A percentile compares a stretch with the other conserved stretches of the same genome.
These are phyloP conservation scores for Drosophila melanocephala DNA, from an alignment of 2,888 invertebrate species.

Conservation along the genomic window DNA sequence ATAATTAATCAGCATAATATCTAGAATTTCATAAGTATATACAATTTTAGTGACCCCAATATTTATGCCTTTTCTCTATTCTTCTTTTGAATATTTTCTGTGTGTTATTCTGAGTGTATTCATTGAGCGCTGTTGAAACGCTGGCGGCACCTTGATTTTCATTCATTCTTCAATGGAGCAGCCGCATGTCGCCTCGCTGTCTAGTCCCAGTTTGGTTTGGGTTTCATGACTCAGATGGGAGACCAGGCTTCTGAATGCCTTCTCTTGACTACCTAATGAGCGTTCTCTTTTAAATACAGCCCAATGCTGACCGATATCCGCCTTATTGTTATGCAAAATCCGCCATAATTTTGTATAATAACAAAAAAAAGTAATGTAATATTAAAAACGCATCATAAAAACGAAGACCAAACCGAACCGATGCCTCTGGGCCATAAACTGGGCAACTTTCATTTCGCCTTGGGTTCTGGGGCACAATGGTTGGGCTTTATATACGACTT, in stretches of 20 bases:
- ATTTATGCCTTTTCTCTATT: neutral
- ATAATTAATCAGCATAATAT: neutral
- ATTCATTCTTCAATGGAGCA: constrained; percentile 3
- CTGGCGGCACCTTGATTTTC: constrained; percentile 1
- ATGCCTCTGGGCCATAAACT: constrained; percentile 49
- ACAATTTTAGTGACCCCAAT: neutral
- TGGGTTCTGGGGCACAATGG: constrained; percentile 40
- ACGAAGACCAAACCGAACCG: constrained; percentile 21
- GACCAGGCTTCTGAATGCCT: constrained; percentile 24
- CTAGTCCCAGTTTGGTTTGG: constrained; percentile 10
- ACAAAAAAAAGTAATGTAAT: constrained; percentile 57
- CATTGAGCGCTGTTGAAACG: constrained; percentile 6
- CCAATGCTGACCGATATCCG: constrained; percentile 73
- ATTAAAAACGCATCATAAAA: constrained; percentile 75
- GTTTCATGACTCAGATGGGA: constrained; percentile 29
- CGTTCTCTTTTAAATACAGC: constrained; percentile 31
- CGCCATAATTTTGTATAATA: constrained; percentile 50
- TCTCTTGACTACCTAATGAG: constrained; percentile 32
- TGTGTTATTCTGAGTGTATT: neutral
- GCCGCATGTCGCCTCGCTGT: constrained; percentile 33
- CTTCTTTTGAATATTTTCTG: no score
- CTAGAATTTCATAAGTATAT: neutral
- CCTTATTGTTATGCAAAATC: constrained; percentile 77
- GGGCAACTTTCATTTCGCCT: constrained; percentile 57
- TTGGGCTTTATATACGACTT: constrained; percentile 26